Conservation (phyloP, 23 tunicate species). For the Clavelina lepadiformis region DNA sequence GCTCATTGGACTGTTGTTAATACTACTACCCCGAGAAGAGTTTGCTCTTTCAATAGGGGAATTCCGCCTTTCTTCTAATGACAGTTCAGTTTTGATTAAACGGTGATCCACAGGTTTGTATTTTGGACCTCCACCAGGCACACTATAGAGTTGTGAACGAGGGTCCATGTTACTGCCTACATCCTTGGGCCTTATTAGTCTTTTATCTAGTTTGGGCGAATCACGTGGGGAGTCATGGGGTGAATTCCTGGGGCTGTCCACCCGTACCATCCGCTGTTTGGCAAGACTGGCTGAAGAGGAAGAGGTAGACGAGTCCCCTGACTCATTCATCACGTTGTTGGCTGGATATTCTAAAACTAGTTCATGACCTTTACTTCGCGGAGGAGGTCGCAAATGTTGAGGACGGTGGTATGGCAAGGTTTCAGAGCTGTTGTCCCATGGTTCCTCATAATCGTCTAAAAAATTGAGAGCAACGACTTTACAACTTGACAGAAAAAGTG, state of each 20-base stretch:
- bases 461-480: no score
- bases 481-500: neutral
- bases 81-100: conserved; percentile 85
- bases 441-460: conserved; percentile 92
- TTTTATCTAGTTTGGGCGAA: conserved; percentile 59
- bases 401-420: conserved; percentile 25
- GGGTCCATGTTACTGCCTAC: conserved; percentile 17
- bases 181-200: conserved; percentile 57
- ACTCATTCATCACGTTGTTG: conserved; percentile 6
- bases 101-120: conserved; percentile 53
- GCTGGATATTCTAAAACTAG: conserved; percentile 10
- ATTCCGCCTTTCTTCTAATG: conserved; percentile 47
- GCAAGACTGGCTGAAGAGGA: conserved; percentile 58
- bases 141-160: conserved; percentile 6
- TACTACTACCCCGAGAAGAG: conserved; percentile 35
- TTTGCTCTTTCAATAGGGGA: conserved; percentile 5
- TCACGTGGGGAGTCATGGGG: conserved; percentile 35
- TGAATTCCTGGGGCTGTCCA: conserved; percentile 30
- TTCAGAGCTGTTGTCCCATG: conserved; percentile 65
- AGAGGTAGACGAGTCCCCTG: conserved; percentile 50
- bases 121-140: conserved; percentile 17
- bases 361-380: conserved; percentile 1
- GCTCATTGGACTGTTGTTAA: conserved; percentile 55
- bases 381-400: neutral
- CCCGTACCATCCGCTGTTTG: conserved; percentile 42